Conservation (phyloP, 2,888 invertebrate genomes). For the Zhuqinia jingwanae region DNA sequence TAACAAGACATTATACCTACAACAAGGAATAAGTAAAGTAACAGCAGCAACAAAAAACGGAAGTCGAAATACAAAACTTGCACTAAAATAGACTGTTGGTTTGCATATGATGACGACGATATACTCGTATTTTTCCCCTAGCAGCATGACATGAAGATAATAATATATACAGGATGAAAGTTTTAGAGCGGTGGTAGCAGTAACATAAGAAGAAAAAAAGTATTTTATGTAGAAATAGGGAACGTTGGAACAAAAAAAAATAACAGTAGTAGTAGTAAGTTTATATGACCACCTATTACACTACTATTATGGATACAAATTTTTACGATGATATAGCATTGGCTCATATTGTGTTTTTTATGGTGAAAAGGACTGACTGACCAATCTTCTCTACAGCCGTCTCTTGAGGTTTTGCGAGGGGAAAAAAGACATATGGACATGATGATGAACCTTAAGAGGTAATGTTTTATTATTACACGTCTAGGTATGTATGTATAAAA, state of each 20-base stretch:
- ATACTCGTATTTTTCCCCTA: constrained; percentile 31
- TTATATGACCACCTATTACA: constrained; percentile 54
- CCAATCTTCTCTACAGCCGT: constrained; percentile 8
- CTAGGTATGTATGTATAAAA: constrained; percentile 3
- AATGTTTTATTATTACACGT: background rate
- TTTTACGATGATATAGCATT: constrained; percentile 62
- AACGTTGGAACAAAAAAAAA: background rate
- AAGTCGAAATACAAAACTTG: constrained; percentile 60
- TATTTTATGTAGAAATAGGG: constrained; percentile 18
- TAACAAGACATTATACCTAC: constrained; percentile 54
- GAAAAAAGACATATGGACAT: constrained; percentile 16
- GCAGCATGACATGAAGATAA: background rate
- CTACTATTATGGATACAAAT: constrained; percentile 59
- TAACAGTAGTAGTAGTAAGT: constrained; percentile 25
- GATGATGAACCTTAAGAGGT: constrained; percentile 13
- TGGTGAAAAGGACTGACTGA: constrained; percentile 53
- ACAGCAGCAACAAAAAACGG: constrained; percentile 59
- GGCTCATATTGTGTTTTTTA: constrained; percentile 55
- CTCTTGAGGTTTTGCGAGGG: background rate
- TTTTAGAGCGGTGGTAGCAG: background rate
- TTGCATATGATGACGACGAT: constrained; percentile 30
- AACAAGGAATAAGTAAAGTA: background rate
- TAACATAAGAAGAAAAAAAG: constrained; percentile 1
- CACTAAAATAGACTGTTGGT: constrained; percentile 41
- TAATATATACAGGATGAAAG: constrained; percentile 37